Evolutionary conservation across 2,888 invertebrate genomes (phyloP).

Genomic region (Empis stercorea): DNA sequence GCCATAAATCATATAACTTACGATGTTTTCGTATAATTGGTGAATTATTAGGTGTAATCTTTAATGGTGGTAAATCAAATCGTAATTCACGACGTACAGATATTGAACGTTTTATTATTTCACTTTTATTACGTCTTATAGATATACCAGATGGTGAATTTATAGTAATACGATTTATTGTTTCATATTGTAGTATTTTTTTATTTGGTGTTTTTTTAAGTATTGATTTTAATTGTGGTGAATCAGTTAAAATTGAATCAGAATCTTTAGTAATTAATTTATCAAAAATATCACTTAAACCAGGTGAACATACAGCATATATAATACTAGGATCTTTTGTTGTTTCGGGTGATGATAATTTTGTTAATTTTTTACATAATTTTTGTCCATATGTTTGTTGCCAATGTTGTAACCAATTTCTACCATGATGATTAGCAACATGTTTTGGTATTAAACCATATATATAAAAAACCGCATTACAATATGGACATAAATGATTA

Average conservation of each 20-base stretch:
- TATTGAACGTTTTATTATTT: conserved; percentile 9
- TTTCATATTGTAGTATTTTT: too few species aligned
- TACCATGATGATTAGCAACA: conserved; percentile 12
- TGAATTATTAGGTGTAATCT: conserved; percentile 1
- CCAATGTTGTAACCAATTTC: conserved; percentile 12
- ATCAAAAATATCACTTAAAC: conserved; percentile 14
- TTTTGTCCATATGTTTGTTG: neutral
- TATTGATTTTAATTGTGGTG: conserved; percentile 12
- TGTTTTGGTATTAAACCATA: conserved; percentile 13
- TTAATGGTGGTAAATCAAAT: conserved; percentile 13
- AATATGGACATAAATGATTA: conserved; percentile 11
- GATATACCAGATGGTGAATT: conserved; percentile 12
- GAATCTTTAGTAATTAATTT: conserved; percentile 8
- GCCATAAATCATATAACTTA: conserved; percentile 3
- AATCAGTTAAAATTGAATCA: neutral
- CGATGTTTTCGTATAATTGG: conserved; percentile 2
- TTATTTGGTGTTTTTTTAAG: conserved; percentile 13
- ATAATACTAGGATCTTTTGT: conserved; percentile 10
- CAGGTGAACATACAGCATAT: conserved; percentile 13
- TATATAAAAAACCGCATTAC: conserved; percentile 13
- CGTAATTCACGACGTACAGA: conserved; percentile 13
- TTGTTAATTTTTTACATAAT: conserved; percentile 1
- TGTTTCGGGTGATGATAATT: conserved; percentile 3
- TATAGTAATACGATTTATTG: conserved; percentile 4
- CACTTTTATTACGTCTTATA: conserved; percentile 9